Evolutionary conservation across 2,797 vertebrate genomes (phyloP).

Genomic region (Enteromius trimaculatus): DNA sequence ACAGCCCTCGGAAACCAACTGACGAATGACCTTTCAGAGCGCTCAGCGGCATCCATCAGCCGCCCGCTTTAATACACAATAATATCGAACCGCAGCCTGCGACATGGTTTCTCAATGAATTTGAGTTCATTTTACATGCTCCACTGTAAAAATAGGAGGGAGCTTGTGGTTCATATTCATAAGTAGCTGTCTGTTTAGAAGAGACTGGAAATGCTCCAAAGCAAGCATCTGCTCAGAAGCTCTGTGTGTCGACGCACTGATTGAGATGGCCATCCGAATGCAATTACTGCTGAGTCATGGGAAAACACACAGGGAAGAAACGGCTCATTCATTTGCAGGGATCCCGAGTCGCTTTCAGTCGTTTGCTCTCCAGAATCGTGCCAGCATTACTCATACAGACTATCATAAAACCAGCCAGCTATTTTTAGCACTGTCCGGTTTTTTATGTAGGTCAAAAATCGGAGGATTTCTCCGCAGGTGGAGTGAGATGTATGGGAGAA

Average conservation of each 20-base stretch:
- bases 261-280: conserved; percentile 57
- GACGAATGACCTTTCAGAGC: conserved; percentile 35
- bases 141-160: conserved; percentile 40
- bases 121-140: conserved; percentile 10
- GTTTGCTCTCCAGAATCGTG: not conserved
- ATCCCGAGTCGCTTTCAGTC: conserved; percentile 27
- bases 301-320: conserved; percentile 26
- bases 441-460: conserved; percentile 77
- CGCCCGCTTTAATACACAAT: not conserved
- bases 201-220: conserved; percentile 61
- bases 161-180: conserved; percentile 27
- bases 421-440: conserved; percentile 72
- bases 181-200: conserved; percentile 41
- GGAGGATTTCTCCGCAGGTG: conserved; percentile 54
- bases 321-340: conserved; percentile 57
- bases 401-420: conserved; percentile 69
- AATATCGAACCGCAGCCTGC: not conserved
- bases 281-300: conserved; percentile 63
- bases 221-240: conserved; percentile 64
- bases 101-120: conserved; percentile 25
- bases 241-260: conserved; percentile 64
- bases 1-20: conserved; percentile 18
- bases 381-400: conserved; percentile 44
- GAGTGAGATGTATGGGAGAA: conserved; percentile 37
- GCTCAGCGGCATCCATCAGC: not conserved